Percentiles rank a stretch among this genome's conserved stretches.
Conservation (phyloP, 2,113 vertebrate species). For the Zingel zingel region DNA sequence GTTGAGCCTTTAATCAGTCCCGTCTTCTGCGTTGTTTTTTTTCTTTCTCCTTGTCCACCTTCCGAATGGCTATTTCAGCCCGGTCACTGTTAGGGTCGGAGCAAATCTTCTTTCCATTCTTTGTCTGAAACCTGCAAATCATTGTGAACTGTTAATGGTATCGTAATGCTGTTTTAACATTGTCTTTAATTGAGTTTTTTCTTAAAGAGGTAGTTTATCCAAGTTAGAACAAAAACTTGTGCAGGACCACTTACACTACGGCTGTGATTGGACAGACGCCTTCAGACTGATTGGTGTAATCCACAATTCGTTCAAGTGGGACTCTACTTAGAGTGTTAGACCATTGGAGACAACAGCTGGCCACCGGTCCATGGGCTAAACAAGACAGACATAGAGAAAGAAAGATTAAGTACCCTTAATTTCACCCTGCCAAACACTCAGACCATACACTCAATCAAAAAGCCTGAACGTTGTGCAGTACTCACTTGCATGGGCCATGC, state of each 20-base stretch:
- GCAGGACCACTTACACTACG: slow-evolving; percentile 65
- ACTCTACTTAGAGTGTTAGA: accelerated
- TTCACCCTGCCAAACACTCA: background rate
- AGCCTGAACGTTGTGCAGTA: background rate
- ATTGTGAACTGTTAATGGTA: slow-evolving; percentile 12
- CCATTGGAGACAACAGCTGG: slow-evolving; percentile 10
- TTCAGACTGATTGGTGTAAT: slow-evolving; percentile 62
- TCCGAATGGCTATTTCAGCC: slow-evolving; percentile 30
- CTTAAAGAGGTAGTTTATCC: background rate
- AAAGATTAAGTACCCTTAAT: background rate
- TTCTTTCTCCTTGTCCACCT: slow-evolving; percentile 26
- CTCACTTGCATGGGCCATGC: slow-evolving; percentile 62
- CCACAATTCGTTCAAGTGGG: accelerated
- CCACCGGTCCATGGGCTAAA: slow-evolving; percentile 40
- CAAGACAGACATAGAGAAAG: slow-evolving; percentile 6
- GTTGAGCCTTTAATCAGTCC: background rate
- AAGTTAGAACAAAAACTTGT: background rate
- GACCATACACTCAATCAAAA: background rate
- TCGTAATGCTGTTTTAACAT: background rate
- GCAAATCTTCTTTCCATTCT: background rate
- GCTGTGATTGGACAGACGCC: slow-evolving; percentile 45
- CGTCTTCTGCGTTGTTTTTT: background rate
- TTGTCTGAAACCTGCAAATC: slow-evolving; percentile 62
- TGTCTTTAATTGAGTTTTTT: background rate
- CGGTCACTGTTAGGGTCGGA: slow-evolving; percentile 43